Conservation (phyloP, 2,113 vertebrate genomes). For the Dolichallabes microphthalmus region DNA sequence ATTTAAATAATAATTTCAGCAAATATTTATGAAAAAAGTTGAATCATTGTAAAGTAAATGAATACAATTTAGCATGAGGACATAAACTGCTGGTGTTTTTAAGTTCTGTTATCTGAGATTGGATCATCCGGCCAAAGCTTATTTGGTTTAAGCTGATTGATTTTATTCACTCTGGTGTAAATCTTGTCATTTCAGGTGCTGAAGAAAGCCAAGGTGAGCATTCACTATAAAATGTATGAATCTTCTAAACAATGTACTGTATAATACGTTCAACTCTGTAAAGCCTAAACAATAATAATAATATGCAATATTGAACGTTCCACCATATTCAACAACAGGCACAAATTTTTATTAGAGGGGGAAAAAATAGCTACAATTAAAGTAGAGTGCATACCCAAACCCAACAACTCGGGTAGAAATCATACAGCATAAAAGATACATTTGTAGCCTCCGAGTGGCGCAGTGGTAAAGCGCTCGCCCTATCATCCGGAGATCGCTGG, state of each 20-base stretch:
- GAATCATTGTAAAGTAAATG: too few relatives aligned
- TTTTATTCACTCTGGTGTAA: background rate
- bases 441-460: too few relatives aligned
- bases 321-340: background rate
- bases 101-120: background rate
- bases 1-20: too few relatives aligned
- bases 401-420: background rate
- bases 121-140: background rate
- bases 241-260: background rate
- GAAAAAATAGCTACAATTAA: background rate
- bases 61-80: too few relatives aligned
- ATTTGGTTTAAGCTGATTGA: background rate
- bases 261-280: background rate
- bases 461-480: too few relatives aligned
- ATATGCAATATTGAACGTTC: background rate
- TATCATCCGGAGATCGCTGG: too few relatives aligned
- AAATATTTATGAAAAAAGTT: too few relatives aligned
- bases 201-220: constrained; percentile 51
- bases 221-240: background rate
- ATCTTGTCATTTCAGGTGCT: constrained; percentile 37
- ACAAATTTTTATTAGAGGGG: background rate
- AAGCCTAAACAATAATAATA: background rate
- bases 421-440: background rate
- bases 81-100: background rate
- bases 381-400: background rate